Conservation (phyloP, 2,113 vertebrate genomes). For the Gobio gobio region DNA sequence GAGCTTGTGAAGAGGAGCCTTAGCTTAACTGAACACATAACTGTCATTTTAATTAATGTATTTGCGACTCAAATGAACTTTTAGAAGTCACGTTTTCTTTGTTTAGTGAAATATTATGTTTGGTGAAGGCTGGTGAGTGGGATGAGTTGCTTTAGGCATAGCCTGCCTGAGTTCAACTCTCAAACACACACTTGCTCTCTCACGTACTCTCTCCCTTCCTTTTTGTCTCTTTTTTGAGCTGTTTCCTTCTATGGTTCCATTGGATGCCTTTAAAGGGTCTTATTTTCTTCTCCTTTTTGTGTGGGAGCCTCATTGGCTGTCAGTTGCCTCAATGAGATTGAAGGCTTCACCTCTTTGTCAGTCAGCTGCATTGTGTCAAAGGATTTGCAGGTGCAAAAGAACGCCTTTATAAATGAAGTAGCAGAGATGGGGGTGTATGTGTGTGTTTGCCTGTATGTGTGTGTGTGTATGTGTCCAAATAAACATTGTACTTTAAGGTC, state of each 20-base stretch:
- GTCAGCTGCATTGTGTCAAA: conserved; percentile 65
- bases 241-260: conserved; percentile 62
- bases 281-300: conserved; percentile 63
- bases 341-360: conserved; percentile 65
- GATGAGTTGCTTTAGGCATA: conserved; percentile 58
- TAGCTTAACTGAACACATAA: conserved; percentile 56
- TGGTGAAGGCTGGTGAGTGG: conserved; percentile 29
- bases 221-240: conserved; percentile 47
- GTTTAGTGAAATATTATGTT: conserved; percentile 42
- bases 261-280: conserved; percentile 57
- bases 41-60: conserved; percentile 66
- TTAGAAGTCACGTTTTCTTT: conserved; percentile 51
- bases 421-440: conserved; percentile 34
- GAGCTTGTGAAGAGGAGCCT: conserved; percentile 33
- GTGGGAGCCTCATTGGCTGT: conserved; percentile 58
- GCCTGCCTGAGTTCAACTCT: background rate
- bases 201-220: conserved; percentile 56
- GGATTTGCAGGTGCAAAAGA: conserved; percentile 69
- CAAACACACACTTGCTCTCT: conserved; percentile 54
- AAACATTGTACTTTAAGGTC: conserved; percentile 26
- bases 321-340: conserved; percentile 64
- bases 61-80: conserved; percentile 60
- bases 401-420: conserved; percentile 58
- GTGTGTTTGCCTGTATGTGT: conserved; percentile 17
- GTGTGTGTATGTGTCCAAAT: background rate